Conservation (phyloP, 2,888 invertebrate species). For the Agrochola macilenta region DNA sequence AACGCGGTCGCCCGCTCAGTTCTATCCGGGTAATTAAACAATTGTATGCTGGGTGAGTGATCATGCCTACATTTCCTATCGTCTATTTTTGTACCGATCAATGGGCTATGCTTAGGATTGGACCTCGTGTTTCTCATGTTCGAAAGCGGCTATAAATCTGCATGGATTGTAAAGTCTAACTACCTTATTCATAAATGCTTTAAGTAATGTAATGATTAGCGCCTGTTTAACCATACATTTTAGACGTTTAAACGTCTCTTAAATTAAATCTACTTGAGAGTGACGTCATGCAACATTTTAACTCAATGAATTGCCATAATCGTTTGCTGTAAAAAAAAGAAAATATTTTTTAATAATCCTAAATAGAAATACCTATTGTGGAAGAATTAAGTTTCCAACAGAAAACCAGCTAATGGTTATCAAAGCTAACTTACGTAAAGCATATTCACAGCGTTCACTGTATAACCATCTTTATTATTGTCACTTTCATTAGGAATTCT, state of each 20-base stretch:
- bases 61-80: constrained; percentile 35
- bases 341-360: too few species aligned
- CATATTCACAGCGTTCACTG: constrained; percentile 15
- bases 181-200: too few species aligned
- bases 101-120: constrained; percentile 10
- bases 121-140: background rate
- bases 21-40: constrained; percentile 35
- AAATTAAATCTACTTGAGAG: too few species aligned
- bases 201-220: too few species aligned
- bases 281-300: too few species aligned
- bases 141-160: background rate
- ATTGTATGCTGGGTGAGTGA: constrained; percentile 37
- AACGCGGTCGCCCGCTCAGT: background rate
- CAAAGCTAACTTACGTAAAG: background rate
- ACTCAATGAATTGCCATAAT: too few species aligned
- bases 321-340: too few species aligned
- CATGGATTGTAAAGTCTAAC: background rate
- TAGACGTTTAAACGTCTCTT: too few species aligned
- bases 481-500: constrained; percentile 65
- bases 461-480: background rate
- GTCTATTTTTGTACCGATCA: constrained; percentile 30
- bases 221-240: too few species aligned
- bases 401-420: background rate
- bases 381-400: background rate
- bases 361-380: too few species aligned